Evolutionary conservation across 2,797 vertebrate genomes (phyloP).

Genomic region (Sorex maritimensis): DNA sequence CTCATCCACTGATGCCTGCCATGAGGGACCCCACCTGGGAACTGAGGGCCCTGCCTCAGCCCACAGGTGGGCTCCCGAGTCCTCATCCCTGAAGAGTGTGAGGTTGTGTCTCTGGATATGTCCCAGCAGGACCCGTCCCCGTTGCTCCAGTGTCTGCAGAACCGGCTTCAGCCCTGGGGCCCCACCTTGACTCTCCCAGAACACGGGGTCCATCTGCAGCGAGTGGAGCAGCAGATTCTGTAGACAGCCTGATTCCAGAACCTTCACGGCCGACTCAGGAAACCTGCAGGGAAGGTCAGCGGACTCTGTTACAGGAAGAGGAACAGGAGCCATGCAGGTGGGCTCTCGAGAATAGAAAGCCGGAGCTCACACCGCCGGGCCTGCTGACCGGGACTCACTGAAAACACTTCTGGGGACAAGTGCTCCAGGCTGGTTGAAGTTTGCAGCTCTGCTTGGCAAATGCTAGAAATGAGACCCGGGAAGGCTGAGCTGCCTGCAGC

Average conservation of each 20-base stretch:
- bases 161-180: constrained; percentile 89
- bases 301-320: background rate
- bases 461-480: background rate
- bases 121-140: constrained; percentile 92
- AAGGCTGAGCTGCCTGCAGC: background rate
- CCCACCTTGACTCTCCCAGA: constrained; percentile 94
- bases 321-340: background rate
- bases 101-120: constrained; percentile 92
- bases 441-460: background rate
- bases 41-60: accelerated
- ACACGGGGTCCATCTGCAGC: constrained; percentile 92
- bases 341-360: too few relatives aligned
- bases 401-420: background rate
- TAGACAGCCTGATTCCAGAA: constrained; percentile 93
- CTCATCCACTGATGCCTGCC: too few relatives aligned
- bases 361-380: too few relatives aligned
- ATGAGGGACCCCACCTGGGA: accelerated
- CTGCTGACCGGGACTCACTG: background rate
- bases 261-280: constrained; percentile 91
- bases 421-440: background rate
- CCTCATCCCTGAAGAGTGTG: constrained; percentile 84
- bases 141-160: constrained; percentile 90
- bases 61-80: background rate
- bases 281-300: constrained; percentile 90
- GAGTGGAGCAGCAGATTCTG: constrained; percentile 93